Evolutionary conservation across 2,797 vertebrate genomes (phyloP).

Genomic region (Sternotherus odoratus): DNA sequence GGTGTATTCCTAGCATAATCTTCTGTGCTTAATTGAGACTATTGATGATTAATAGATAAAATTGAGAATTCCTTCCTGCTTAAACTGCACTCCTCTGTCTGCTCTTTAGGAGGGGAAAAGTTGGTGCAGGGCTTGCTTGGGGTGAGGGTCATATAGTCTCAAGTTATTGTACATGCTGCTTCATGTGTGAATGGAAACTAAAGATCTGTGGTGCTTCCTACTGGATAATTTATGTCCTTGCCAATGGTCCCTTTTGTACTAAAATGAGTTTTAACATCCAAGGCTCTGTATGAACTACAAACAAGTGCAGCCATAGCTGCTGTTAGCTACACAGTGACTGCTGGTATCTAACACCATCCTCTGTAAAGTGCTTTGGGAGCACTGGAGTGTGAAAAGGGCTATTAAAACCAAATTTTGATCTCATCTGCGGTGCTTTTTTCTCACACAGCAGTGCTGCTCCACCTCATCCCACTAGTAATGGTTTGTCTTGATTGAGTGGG

Average conservation of each 20-base stretch:
- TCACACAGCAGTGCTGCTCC: slow-evolving; percentile 27
- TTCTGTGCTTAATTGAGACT: background rate
- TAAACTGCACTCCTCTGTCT: slow-evolving; percentile 2
- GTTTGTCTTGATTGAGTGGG: background rate
- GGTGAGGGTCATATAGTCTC: slow-evolving; percentile 58
- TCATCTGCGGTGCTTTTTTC: slow-evolving; percentile 44
- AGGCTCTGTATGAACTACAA: background rate
- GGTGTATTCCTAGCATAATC: background rate
- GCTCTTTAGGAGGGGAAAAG: slow-evolving; percentile 42
- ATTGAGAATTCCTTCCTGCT: background rate
- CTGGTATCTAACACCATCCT: slow-evolving; percentile 55
- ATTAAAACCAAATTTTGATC: slow-evolving; percentile 28
- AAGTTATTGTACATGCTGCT: background rate
- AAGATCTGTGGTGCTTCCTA: slow-evolving; percentile 36
- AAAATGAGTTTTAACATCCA: slow-evolving; percentile 42
- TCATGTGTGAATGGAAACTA: slow-evolving; percentile 32
- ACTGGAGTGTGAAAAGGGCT: slow-evolving; percentile 58
- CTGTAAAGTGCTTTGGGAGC: background rate
- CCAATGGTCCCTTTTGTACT: background rate
- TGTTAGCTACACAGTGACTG: background rate
- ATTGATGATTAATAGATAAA: background rate
- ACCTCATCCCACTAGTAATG: background rate
- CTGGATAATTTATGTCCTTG: slow-evolving; percentile 40
- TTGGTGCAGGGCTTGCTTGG: slow-evolving; percentile 19
- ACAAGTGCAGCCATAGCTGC: slow-evolving; percentile 13